A percentile compares a stretch with the other conserved stretches of the same genome.
Evolutionary conservation across 1,140 invertebrate species (phyloP).

Genomic region (Hydropsyche tenuis): DNA sequence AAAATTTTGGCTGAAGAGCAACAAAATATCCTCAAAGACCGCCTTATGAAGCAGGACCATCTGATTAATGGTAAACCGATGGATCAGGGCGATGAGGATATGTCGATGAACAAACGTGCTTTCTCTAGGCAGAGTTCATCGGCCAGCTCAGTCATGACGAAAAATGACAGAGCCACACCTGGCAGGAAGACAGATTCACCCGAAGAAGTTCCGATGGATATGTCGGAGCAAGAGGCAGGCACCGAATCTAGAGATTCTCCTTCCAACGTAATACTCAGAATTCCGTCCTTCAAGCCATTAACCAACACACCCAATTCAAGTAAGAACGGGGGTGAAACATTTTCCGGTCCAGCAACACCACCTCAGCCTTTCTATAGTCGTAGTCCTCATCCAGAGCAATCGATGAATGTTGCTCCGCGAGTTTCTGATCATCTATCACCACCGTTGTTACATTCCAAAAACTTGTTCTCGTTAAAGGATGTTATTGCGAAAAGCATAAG

Average conservation of each 20-base stretch:
- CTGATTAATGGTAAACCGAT: conserved; percentile 52
- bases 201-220: conserved; percentile 51
- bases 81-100: conserved; percentile 55
- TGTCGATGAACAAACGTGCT: conserved; percentile 46
- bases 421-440: conserved; percentile 57
- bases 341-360: conserved; percentile 59
- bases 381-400: conserved; percentile 62
- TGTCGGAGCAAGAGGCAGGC: conserved; percentile 54
- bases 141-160: conserved; percentile 54
- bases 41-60: conserved; percentile 53
- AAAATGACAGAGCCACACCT: conserved; percentile 50
- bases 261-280: conserved; percentile 81
- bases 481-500: conserved; percentile 90
- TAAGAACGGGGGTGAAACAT: conserved; percentile 67
- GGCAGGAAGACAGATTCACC: conserved; percentile 50
- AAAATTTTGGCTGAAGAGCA: conserved; percentile 62
- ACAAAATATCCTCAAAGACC: conserved; percentile 52
- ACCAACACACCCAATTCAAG: conserved; percentile 64
- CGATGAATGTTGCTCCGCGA: conserved; percentile 57
- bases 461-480: conserved; percentile 64
- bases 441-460: conserved; percentile 62
- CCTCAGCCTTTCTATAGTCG: conserved; percentile 53
- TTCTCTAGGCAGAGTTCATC: conserved; percentile 55
- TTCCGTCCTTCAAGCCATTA: conserved; percentile 89
- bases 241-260: conserved; percentile 57